Evolutionary conservation across 2,888 invertebrate genomes (phyloP), one percentile per base, ranked within the genome.

Genomic region (Hypselothyrea guttata): DNA sequence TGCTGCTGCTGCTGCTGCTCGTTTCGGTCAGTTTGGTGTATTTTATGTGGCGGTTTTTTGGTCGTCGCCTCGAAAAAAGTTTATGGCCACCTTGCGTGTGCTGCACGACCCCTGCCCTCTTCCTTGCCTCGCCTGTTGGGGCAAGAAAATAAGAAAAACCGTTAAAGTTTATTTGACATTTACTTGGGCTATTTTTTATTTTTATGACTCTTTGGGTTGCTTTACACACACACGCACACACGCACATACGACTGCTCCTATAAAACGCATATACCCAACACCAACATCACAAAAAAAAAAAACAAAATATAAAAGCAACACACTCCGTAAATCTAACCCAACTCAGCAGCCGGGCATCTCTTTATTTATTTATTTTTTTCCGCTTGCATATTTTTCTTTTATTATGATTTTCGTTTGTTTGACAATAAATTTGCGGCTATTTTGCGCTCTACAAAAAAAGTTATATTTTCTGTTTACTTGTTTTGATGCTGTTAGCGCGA

Each of bases 111-210:
- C 28, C 64, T 42, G 12, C 31, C 9, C 9, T 7, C 9, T 12
- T 34, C 7, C 31, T 16, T 12, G n/a, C 48, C 7, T 3, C 12
- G n/a, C 30, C 4, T 5, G 13, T 13, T 3, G 33, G 28, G 48
- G 16, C 41, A 54, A 35, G 46, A 47, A 73, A 51, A 55, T 71
- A 74, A 78, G 60, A 70, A 79, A 79, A 84, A 77, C 82, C 86
- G 81, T 82, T 86, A 86, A 82, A 82, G 72, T 86, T 82, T 86
- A 86, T 82, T 82, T 86, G 81, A 86, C 86, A 82, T 82, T 79
- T 84, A 86, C 86, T 84, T 83, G 72, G 86, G 85, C 85, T 82
- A 84, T 83, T 84, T 86, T 82, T 82, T 85, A 86, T 85, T 86
- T 82, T 86, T 86, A 84, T 85, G 85, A 69, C 86, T 86, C 69